Base-by-base conservation (phyloP, 2,888 invertebrate species). In the Crepidodera aurea region DNA sequence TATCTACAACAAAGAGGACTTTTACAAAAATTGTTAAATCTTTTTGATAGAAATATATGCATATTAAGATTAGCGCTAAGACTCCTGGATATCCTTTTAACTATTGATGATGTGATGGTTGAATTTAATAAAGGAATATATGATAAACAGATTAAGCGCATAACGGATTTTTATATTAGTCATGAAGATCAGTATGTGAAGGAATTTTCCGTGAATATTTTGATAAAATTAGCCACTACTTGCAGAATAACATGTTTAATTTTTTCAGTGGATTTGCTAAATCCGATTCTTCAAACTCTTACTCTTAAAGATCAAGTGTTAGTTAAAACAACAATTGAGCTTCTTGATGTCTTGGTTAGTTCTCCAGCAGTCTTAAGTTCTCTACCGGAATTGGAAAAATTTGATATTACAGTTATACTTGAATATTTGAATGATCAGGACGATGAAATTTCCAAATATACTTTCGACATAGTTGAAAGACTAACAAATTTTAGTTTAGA, bases 121-220 rank as follows among this genome's bases (percentile, higher is more conserved):
- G 76, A 76, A 60, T 55, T 77, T n/a, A 74, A 75, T 56, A 71
- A 75, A 62, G 73, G 73, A 12, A 66, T 64, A 29, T 72, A 73
- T 59, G 72, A 75, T 51, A 62, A 72, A 1, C 63, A 68, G n/a
- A 65, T 76, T 15, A 27, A 73, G 5, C 66, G 71, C 60, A 74
- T 77, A n/a, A 59, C 69, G 8, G 60, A 71, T 25, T 71, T 74
- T 65, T 76, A 68, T 57, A 70, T 73, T 1, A 62, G 65, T 8
- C 70, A 72, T 46, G 65, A 65, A 16, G 76, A 76, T 58, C 19
- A 58, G 0, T 61, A 70, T 29, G 69, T 75, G 0, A 72, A 65
- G 59, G 70, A 75, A 60, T 76, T 74, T 56, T 69, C 70, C 44
- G 66, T 70, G 1, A 67, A 66, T 25, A 73, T 74, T 59, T 60